These are phyloP conservation scores for Clivina fossor DNA, from an alignment of 2,888 invertebrate genomes.

Conservation along the genomic window DNA sequence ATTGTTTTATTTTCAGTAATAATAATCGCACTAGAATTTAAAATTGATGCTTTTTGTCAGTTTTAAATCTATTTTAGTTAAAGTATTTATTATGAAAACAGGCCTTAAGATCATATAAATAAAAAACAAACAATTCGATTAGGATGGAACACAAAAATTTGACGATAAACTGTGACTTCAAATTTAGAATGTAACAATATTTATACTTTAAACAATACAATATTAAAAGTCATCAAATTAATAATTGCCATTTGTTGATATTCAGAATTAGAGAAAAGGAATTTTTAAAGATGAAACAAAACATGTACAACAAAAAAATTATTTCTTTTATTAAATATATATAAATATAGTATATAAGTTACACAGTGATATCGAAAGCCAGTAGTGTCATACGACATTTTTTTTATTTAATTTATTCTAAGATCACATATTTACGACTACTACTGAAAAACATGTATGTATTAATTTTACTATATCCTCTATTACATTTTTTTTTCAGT, in stretches of 20 bases:
- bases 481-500: conserved; percentile 8
- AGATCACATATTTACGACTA: conserved; percentile 19
- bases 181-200: too few species aligned
- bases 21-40: too few species aligned
- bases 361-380: conserved; percentile 27
- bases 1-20: too few species aligned
- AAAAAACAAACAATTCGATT: background rate
- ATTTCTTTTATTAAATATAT: conserved; percentile 24
- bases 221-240: too few species aligned
- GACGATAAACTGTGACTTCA: too few species aligned
- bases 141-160: background rate
- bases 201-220: too few species aligned
- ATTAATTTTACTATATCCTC: conserved; percentile 9
- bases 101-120: too few species aligned
- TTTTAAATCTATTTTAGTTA: too few species aligned
- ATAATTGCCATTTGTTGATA: too few species aligned
- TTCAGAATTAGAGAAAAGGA: too few species aligned
- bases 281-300: background rate
- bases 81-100: too few species aligned
- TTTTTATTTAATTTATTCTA: conserved; percentile 16
- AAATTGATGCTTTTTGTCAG: too few species aligned
- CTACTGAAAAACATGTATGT: conserved; percentile 19
- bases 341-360: conserved; percentile 30
- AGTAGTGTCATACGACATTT: background rate
- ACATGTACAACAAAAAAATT: conserved; percentile 16